A percentile compares a stretch with the other conserved stretches of the same genome.
phyloP scores from a whole-genome alignment of 2,797 vertebrate species.

The Hippoglossus hippoglossus region DNA sequence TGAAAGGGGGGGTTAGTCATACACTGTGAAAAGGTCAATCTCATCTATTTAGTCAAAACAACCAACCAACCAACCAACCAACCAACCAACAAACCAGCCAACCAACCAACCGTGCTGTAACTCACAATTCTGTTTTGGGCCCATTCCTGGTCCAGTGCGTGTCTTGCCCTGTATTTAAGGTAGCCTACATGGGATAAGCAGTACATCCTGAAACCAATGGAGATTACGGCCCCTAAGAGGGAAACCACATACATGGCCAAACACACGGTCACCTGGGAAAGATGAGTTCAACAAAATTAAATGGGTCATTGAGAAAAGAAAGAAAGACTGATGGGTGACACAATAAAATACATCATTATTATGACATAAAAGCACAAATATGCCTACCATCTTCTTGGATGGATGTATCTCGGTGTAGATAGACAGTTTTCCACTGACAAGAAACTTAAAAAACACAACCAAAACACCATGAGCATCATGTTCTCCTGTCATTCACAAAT shows the following conservation, averaged over 20 bases:
- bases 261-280: slow-evolving; percentile 73
- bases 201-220: neutral
- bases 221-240: slow-evolving; percentile 58
- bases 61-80: neutral
- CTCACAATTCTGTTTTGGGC: fast-evolving
- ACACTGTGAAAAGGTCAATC: neutral
- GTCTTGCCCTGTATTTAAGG: fast-evolving
- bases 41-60: neutral
- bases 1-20: neutral
- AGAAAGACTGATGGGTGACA: neutral
- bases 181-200: fast-evolving
- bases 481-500: neutral
- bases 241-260: slow-evolving; percentile 74
- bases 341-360: neutral
- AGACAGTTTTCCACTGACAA: slow-evolving; percentile 70
- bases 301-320: neutral
- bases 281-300: neutral
- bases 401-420: slow-evolving; percentile 71
- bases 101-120: neutral
- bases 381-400: slow-evolving; percentile 75
- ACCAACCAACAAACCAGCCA: neutral
- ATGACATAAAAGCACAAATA: neutral
- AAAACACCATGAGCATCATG: neutral
- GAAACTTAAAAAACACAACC: slow-evolving; percentile 61
- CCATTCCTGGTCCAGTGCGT: fast-evolving